A percentile compares a stretch with the other conserved stretches of the same genome.
phyloP scores from a whole-genome alignment of 2,888 invertebrate genomes.

The Pasiphila rectangulata region DNA sequence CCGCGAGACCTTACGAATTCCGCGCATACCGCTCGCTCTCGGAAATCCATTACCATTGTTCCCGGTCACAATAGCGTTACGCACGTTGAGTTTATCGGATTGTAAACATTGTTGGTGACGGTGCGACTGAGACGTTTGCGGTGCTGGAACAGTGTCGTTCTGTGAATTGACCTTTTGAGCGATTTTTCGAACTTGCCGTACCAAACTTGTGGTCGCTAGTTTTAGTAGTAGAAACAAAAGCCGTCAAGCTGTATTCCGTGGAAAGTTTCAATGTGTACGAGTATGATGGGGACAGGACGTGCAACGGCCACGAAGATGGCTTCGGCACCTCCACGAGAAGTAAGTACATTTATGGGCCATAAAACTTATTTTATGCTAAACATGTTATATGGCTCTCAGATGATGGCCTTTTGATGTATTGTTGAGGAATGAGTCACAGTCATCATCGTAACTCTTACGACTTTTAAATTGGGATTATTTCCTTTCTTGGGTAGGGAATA shows the following conservation, averaged over 20 bases:
- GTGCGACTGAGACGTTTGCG: slow-evolving; percentile 35
- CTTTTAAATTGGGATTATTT: not conserved
- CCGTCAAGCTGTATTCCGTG: slow-evolving; percentile 79
- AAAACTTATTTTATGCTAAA: slow-evolving; percentile 41
- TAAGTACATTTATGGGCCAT: slow-evolving; percentile 52
- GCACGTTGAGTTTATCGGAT: slow-evolving; percentile 52
- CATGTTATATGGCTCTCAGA: slow-evolving; percentile 31
- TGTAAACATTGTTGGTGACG: slow-evolving; percentile 49
- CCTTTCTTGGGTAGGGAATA: not conserved
- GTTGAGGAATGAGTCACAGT: not conserved
- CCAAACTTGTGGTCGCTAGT: slow-evolving; percentile 9
- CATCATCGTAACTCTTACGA: slow-evolving; percentile 1
- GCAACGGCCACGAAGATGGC: slow-evolving; percentile 68
- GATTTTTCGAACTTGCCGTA: slow-evolving; percentile 6
- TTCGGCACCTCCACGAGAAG: slow-evolving; percentile 71
- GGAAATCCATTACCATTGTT: slow-evolving; percentile 55
- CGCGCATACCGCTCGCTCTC: slow-evolving; percentile 37
- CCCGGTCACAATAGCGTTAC: slow-evolving; percentile 58
- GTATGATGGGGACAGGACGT: slow-evolving; percentile 71
- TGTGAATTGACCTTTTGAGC: slow-evolving; percentile 16
- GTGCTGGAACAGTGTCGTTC: slow-evolving; percentile 25
- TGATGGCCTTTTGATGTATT: slow-evolving; percentile 20
- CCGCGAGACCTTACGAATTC: slow-evolving; percentile 39
- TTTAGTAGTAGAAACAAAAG: slow-evolving; percentile 44
- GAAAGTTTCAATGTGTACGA: slow-evolving; percentile 77